phyloP scores from a whole-genome alignment of 2,888 invertebrate species.

The Trilocha varians region DNA sequence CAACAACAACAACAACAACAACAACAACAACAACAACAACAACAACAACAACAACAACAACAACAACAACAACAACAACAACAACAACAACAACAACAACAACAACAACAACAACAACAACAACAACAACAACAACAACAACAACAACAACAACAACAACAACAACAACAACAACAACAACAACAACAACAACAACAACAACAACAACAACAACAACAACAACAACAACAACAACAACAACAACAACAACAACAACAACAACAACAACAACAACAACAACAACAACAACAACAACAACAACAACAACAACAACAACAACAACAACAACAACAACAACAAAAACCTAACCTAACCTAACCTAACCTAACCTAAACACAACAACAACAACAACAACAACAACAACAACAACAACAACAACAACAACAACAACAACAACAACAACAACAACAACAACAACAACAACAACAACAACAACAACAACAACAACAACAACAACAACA shows the following conservation, averaged over 20 bases:
- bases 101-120: neutral
- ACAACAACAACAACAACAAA: constrained; percentile 10
- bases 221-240: constrained; percentile 4
- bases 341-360: constrained; percentile 16
- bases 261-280: too few relatives aligned
- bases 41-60: constrained; percentile 7
- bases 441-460: too few relatives aligned
- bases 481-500: too few relatives aligned
- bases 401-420: neutral
- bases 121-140: constrained; percentile 12
- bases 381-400: neutral
- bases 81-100: too few relatives aligned
- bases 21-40: constrained; percentile 7
- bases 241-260: too few relatives aligned
- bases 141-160: constrained; percentile 4
- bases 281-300: too few relatives aligned
- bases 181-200: too few relatives aligned
- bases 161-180: constrained; percentile 4
- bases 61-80: too few relatives aligned
- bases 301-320: too few relatives aligned
- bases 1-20: too few relatives aligned
- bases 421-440: neutral
- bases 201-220: too few relatives aligned
- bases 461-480: too few relatives aligned
- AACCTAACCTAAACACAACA: constrained; percentile 8